These are phyloP conservation scores for Momotus momota DNA, from an alignment of 2,797 vertebrate species.

Conservation along the genomic window DNA sequence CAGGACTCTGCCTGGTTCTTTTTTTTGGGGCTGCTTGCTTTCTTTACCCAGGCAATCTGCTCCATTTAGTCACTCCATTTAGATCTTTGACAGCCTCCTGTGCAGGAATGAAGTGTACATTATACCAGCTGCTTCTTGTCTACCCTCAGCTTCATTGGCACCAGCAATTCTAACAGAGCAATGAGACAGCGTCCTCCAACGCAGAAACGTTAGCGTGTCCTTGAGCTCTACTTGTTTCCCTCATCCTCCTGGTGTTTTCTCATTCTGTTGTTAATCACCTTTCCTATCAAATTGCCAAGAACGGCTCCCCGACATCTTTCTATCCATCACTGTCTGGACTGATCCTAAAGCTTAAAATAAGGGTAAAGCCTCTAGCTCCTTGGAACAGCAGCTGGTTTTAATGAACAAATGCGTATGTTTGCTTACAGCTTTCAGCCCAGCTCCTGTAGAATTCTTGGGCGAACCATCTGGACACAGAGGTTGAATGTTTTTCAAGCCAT, in stretches of 20 bases:
- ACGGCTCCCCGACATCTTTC: not conserved
- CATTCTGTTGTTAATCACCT: conserved; percentile 32
- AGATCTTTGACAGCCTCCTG: not conserved
- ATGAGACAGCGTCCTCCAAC: not conserved
- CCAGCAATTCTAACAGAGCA: not conserved
- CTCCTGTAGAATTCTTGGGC: not conserved
- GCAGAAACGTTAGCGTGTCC: not conserved
- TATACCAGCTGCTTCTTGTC: not conserved
- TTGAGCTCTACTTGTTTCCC: not conserved
- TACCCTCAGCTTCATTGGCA: not conserved
- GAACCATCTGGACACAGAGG: not conserved
- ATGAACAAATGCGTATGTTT: not conserved
- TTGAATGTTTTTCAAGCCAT: not conserved
- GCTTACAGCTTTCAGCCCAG: conserved; percentile 25
- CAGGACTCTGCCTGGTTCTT: not conserved
- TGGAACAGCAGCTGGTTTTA: conserved; percentile 1
- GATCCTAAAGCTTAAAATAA: not conserved
- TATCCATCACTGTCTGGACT: not conserved
- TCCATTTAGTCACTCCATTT: not conserved
- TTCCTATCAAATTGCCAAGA: conserved; percentile 14
- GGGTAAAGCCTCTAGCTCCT: not conserved
- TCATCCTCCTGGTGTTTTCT: not conserved
- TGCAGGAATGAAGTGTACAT: not conserved
- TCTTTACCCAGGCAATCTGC: not conserved
- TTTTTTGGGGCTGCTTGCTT: not conserved